Conservation (phyloP, 2,888 invertebrate species). For the Lithophane socia region DNA sequence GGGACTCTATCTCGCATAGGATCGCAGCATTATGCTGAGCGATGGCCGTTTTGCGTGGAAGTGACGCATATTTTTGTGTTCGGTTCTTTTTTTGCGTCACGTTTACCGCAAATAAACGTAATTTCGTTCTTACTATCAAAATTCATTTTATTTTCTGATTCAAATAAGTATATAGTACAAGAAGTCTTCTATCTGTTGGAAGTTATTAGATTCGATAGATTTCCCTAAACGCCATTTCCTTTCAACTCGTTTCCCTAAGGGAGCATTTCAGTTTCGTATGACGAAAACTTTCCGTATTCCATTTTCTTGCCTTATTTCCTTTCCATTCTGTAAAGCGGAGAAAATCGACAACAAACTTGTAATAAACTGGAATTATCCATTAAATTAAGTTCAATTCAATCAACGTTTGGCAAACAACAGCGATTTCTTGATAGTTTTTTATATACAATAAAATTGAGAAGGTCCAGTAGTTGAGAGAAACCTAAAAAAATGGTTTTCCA, state of each 20-base stretch:
- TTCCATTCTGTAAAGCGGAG: neutral
- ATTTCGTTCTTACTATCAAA: neutral
- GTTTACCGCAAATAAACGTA: no score
- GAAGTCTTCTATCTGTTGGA: conserved; percentile 16
- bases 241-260: conserved; percentile 13
- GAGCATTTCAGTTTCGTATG: conserved; percentile 25
- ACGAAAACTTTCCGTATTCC: conserved; percentile 33
- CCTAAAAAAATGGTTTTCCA: neutral
- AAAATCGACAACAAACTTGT: conserved; percentile 15
- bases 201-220: conserved; percentile 43
- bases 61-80: no score
- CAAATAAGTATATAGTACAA: neutral
- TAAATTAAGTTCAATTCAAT: conserved; percentile 44
- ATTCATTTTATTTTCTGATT: conserved; percentile 29
- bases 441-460: conserved; percentile 5
- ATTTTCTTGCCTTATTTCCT: neutral
- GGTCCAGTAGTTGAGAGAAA: neutral
- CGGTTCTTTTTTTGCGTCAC: no score
- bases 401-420: neutral
- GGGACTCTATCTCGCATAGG: no score
- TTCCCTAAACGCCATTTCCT: conserved; percentile 42
- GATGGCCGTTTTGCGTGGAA: no score
- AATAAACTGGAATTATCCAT: conserved; percentile 22
- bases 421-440: conserved; percentile 13
- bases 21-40: no score